phyloP scores from a whole-genome alignment of 1,140 invertebrate genomes.

The Ditylenchus dipsaci region DNA sequence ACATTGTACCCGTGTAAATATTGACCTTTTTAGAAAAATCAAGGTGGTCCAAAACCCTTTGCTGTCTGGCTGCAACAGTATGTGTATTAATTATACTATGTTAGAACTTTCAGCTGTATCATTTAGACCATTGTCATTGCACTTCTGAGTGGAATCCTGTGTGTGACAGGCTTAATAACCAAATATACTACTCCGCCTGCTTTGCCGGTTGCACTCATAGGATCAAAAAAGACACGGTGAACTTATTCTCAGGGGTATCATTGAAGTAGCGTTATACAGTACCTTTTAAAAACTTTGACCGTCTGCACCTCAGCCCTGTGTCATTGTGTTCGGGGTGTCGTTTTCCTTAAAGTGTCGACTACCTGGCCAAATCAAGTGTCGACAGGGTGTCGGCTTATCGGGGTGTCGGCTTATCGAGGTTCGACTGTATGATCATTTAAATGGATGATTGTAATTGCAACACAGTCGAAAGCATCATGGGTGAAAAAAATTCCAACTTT shows the following conservation, averaged over 20 bases:
- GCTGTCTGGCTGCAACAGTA: slow-evolving; percentile 31
- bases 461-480: no score
- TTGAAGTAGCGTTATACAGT: slow-evolving; percentile 9
- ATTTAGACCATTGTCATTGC: slow-evolving; percentile 40
- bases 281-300: background rate
- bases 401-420: no score
- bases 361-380: no score
- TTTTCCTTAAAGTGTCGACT: no score
- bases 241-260: slow-evolving; percentile 1
- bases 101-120: background rate
- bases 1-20: background rate
- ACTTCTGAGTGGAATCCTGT: slow-evolving; percentile 51
- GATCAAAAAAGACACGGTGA: slow-evolving; percentile 3
- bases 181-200: slow-evolving; percentile 56
- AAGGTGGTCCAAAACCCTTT: slow-evolving; percentile 1
- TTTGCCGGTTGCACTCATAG: slow-evolving; percentile 46
- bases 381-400: no score
- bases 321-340: no score
- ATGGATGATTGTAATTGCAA: no score
- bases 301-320: no score
- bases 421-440: no score
- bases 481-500: no score
- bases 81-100: background rate
- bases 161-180: slow-evolving; percentile 37
- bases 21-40: background rate